Evolutionary conservation across 2,888 invertebrate species (phyloP), one percentile per base, ranked within the genome.

Genomic region (Erebia aethiops): DNA sequence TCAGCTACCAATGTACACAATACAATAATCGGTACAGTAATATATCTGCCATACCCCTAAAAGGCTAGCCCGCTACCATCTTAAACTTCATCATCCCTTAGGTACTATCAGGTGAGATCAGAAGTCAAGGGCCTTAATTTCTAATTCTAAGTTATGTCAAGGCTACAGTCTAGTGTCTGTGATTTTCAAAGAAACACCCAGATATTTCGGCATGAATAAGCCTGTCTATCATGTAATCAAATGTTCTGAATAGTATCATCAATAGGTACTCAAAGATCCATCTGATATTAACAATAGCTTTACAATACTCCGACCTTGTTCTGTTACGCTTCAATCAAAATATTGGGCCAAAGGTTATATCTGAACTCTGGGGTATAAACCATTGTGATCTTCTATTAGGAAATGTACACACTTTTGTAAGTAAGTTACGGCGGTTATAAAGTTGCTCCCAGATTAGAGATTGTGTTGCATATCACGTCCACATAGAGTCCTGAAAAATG

Each of bases 281-380:
- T 72, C 52, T 54, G 66, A 74, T 74, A 75, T 75, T 78, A 83
- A 88, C 88, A 89, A 89, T 86, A 74, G 82, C 70, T 74, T 74
- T 76, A 84, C 87, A 88, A 87, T 85, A 83, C 82, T 76, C 73
- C 82, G 87, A 84, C 91, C 91, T 91, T 89, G 87, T 81, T 78
- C 79, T 86, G 85, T 85, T 84, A 84, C 82, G 82, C 82, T 87
- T 87, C 86, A 87, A 88, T 90, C 87, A 87, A 86, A 90, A 88
- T 87, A 90, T 88, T 86, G 86, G 85, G 83, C 75, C 84, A 90
- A 88, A 91, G 91, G 90, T 92, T 91, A 90, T 86, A 82, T 82
- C 72, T 73, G 81, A 80, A 76, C 75, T 60, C 61, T 71, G 68
- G 63, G 41, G 58, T 64, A 72, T 69, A 61, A 54, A 69, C 71